Base-by-base conservation (phyloP, 2,113 vertebrate species). In the Cololabis saira region DNA sequence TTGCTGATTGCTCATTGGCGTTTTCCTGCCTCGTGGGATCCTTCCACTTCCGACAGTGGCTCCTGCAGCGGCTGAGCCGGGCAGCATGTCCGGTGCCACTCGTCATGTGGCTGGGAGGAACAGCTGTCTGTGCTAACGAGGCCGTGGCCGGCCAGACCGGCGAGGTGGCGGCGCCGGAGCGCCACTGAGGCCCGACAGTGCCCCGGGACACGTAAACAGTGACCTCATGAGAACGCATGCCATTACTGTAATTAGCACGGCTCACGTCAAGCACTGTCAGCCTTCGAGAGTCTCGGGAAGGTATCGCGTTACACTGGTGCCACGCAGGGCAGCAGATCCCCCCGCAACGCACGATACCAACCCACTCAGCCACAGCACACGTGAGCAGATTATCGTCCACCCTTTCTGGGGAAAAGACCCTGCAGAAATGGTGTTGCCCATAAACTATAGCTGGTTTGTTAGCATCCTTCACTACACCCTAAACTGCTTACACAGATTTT, bases 221-320 rank as follows among this genome's bases (percentile, higher is more conserved):
- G 88, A 85, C 89, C 90, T 90, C 92, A 93, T 92, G 89, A 92
- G 90, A 89, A 90, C 83, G 84, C 79, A 69, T 85, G 89, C 82
- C 90, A 92, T 93, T 92, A 92, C 81, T 91, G 87, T 93, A 93
- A 93, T 93, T 93, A 93, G 91, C 91, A 88, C 84, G 67, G 89
- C 83, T 89, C 90, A 90, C 65, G 87, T 93, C 91, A 93, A 91
- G 86, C 81, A 82, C 89, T 92, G 92, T 92, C 92, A 93, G 76
- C 76, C 79, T 71, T 87, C 54, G 5, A 61, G 81, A 89, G 76
- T 85, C 86, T 89, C 66, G 84, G 78, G 59, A 89, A 80, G 90
- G 84, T 87, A 83, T 89, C 69, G 72, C 47, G 40, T 89, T 87
- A 70, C 82, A 71, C 53, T 62, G 60, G 59, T 73, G 69, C 64